These are phyloP conservation scores for Mythimna vitellina DNA, from an alignment of 2,888 invertebrate species.

Conservation along the genomic window DNA sequence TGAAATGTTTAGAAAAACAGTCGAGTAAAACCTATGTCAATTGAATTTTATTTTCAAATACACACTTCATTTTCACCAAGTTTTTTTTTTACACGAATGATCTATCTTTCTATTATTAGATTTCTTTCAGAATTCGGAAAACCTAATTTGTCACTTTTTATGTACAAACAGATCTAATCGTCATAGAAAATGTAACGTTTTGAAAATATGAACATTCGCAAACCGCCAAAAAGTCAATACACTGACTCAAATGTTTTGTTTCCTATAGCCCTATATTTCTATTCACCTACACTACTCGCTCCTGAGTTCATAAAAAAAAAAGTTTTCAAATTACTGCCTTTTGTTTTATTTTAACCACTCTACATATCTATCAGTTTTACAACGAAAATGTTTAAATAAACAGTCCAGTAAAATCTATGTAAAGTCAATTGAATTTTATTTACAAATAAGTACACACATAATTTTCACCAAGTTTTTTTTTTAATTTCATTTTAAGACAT, in stretches of 20 bases:
- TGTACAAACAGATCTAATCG: no score
- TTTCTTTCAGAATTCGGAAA: background rate
- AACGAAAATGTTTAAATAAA: background rate
- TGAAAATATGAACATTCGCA: conserved; percentile 1
- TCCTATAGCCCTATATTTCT: background rate
- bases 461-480: no score
- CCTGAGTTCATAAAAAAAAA: conserved; percentile 23
- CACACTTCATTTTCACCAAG: no score
- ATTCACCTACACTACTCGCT: conserved; percentile 17
- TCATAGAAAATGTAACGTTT: no score
- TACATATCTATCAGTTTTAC: background rate
- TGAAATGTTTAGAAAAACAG: no score
- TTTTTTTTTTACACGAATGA: no score
- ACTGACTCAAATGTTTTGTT: conserved; percentile 23
- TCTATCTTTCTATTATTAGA: no score
- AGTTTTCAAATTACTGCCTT: no score
- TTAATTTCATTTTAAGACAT: no score
- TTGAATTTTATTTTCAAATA: background rate
- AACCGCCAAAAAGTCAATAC: conserved; percentile 18
- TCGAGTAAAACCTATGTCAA: no score
- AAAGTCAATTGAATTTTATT: background rate
- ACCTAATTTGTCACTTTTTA: background rate
- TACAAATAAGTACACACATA: background rate
- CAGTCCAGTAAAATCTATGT: no score
- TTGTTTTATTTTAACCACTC: no score